These are phyloP conservation scores for Drosophila flavopinicola DNA, from an alignment of 2,888 invertebrate species.

Conservation along the genomic window DNA sequence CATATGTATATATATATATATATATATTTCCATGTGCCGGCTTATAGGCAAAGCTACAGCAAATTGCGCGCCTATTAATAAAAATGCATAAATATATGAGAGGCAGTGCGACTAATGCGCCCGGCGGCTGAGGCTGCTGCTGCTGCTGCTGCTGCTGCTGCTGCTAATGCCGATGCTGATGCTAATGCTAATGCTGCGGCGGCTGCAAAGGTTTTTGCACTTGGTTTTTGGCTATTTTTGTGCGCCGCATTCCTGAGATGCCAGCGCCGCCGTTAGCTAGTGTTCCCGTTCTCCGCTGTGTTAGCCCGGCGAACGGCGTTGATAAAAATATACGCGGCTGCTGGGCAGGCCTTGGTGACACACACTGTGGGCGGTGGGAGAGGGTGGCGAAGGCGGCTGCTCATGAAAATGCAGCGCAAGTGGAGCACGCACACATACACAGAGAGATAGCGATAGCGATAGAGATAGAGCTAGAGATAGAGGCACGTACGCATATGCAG, in stretches of 20 bases:
- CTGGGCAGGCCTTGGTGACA: conserved; percentile 6
- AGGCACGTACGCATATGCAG: conserved; percentile 11
- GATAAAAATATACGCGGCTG: conserved; percentile 33
- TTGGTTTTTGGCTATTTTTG: conserved; percentile 69
- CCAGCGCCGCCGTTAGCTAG: conserved; percentile 39
- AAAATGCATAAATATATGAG: conserved; percentile 40
- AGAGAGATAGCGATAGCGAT: too few relatives aligned
- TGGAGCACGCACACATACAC: conserved; percentile 56
- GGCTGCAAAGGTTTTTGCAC: conserved; percentile 75
- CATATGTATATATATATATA: not conserved
- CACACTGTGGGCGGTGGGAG: too few relatives aligned
- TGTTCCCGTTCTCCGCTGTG: conserved; percentile 10
- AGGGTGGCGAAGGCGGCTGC: conserved; percentile 35
- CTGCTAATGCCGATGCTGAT: not conserved
- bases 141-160: conserved; percentile 28
- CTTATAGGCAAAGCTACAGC: conserved; percentile 40
- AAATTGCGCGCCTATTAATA: conserved; percentile 51
- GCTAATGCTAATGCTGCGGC: conserved; percentile 24
- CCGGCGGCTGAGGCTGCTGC: conserved; percentile 23
- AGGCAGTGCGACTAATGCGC: conserved; percentile 21
- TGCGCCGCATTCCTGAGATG: conserved; percentile 71
- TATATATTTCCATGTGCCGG: conserved; percentile 13
- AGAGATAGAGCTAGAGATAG: too few relatives aligned
- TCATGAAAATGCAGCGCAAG: conserved; percentile 65
- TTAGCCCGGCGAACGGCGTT: conserved; percentile 10